Base-by-base conservation (phyloP, 2,113 vertebrate species). In the Oceanites oceanicus region DNA sequence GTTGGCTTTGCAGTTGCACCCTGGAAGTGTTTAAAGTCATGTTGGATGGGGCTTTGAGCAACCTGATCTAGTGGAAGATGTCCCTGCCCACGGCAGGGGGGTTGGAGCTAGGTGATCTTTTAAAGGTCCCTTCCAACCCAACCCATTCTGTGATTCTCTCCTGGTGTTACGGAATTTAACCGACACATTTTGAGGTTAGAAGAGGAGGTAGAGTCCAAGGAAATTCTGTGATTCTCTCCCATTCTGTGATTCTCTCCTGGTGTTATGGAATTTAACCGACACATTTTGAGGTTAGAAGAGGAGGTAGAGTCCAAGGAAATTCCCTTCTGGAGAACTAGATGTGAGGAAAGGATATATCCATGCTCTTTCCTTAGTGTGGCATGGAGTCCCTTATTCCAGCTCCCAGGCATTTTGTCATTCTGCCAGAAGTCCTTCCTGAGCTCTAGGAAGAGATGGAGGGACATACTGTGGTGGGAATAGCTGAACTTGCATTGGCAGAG, bases 61-160 rank as follows among this genome's bases (percentile, higher is more conserved):
- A 45, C 7, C 15, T 74, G 17, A 3, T 45, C 25, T 71, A 53
- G 17, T 23, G 40, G 15, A 63, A 88, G 49, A 3, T 82, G 44
- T 61, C 36, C 26, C 40, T 82, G 14, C 6, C 27, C 3, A 4
- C 4, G 10, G 30, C 40, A 77, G 23, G 1, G 8, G 4, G 1
- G 3, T 63, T 84, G n/a, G 25, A 66, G 38, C 7, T 26, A 10
- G 7, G 7, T 72, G 40, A 34, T 68, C 20, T 68, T 65, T 49
- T 38, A 80, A 80, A 59, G 20, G 5, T 85, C 6, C 29, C 11
- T 90, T 74, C 50, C 29, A 50, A 38, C 16, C 40, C 40, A 71
- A 32, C 10, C 30, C 7, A 18, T 76, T 86, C n/a, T 59, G 71
- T 88, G 26, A 30, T 58, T 78, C 20, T 56, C 13, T 78, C 21